These are phyloP conservation scores for Oscheius sp. DNA, from an alignment of 2,888 invertebrate species.

Conservation along the genomic window DNA sequence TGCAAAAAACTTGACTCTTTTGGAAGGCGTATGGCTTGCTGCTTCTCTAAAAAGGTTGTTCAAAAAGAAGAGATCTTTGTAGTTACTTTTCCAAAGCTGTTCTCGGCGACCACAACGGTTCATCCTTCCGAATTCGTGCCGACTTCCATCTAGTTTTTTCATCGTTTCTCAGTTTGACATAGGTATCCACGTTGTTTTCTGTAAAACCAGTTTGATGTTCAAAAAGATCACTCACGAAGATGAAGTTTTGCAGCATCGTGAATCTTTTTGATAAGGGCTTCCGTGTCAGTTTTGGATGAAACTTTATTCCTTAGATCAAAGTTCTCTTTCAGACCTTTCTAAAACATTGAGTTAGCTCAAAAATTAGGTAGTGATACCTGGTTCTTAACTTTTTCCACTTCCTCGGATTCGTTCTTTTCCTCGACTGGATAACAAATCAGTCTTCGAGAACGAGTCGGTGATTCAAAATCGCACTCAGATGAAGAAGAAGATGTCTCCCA, in stretches of 20 bases:
- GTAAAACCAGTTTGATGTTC: background rate
- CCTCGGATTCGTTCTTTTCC: too few species aligned
- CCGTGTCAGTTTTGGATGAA: background rate
- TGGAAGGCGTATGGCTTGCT: constrained; percentile 12
- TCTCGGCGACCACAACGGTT: constrained; percentile 5
- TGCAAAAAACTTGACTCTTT: constrained; percentile 1
- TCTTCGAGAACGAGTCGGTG: too few species aligned
- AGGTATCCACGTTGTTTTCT: constrained; percentile 22
- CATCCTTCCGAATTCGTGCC: background rate
- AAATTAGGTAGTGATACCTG: too few species aligned
- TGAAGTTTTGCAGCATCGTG: constrained; percentile 1
- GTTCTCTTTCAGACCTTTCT: too few species aligned
- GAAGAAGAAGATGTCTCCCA: too few species aligned
- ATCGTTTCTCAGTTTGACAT: background rate
- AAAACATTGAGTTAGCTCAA: too few species aligned
- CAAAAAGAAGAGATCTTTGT: background rate
- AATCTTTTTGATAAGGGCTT: background rate
- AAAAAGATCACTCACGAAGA: constrained; percentile 1
- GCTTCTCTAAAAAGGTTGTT: background rate
- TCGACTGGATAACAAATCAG: too few species aligned
- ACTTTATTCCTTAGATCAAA: background rate
- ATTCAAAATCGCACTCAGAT: too few species aligned
- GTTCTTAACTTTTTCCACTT: too few species aligned
- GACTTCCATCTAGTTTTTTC: background rate
- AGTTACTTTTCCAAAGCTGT: constrained; percentile 9